Evolutionary conservation across 2,888 invertebrate genomes (phyloP), one percentile per base, ranked within the genome.

Genomic region (Orthosia cruda): DNA sequence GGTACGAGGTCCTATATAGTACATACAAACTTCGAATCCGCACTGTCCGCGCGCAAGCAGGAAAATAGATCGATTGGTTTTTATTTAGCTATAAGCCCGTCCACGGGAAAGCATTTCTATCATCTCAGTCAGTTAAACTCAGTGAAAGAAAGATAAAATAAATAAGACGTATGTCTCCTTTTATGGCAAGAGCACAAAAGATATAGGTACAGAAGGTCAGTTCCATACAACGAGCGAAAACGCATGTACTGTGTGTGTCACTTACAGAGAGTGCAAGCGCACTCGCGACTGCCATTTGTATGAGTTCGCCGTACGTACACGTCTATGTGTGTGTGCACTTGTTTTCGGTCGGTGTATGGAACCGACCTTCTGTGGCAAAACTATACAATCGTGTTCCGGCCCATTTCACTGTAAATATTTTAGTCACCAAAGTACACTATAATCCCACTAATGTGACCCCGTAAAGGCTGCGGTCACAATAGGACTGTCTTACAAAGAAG

Each of bases 321-420:
- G 1, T 52, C 1, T 32, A 3, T 70, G 15, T 52, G 68, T 4
- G 15, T 32, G 20, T 5, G 4, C 7, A 1, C 18, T 9, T 40
- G 1, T 20, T 62, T 40, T 45, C 0, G 1, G 3, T 50, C n/a
- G 20, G 16, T 13, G 9, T n/a, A 23, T 23, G 16, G 11, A 54
- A 18, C 18, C 1, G 16, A 13, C 47, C 40, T 57, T 66, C 77
- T 77, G 40, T 57, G 45, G 40, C 65, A 23, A 47, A 83, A 47
- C 47, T 81, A 55, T 57, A 18, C 63, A 26, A 45, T 50, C 9
- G 32, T 23, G 59, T 83, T 81, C 67, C 64, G 3, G 7, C n/a
- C 57, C 84, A 83, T 81, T 81, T n/a, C 58, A 54, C 67, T 68
- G 50, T 61, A 54, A 81, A 71, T 67, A 40, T 68, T 65, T 59